Conservation (phyloP, 2,888 invertebrate genomes). For the Eupeodes luniger region DNA sequence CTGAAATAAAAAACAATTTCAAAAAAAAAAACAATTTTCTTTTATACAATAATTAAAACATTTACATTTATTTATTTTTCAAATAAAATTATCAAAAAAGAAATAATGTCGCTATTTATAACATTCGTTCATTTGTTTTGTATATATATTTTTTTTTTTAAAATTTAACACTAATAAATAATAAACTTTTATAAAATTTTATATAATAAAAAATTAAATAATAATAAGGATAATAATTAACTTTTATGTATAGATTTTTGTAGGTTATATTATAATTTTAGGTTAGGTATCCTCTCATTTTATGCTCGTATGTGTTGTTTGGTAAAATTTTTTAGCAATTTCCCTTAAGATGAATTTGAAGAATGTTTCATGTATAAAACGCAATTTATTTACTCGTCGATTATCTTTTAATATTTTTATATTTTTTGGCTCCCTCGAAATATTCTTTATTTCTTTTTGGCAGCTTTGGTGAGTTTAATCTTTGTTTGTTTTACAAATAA, state of each 20-base stretch:
- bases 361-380: slow-evolving; percentile 2
- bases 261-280: neutral
- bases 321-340: neutral
- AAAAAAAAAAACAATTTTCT: slow-evolving; percentile 32
- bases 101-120: slow-evolving; percentile 39
- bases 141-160: neutral
- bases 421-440: neutral
- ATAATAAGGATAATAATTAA: slow-evolving; percentile 10
- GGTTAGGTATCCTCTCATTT: neutral
- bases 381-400: slow-evolving; percentile 5
- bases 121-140: slow-evolving; percentile 49
- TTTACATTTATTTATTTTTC: slow-evolving; percentile 68
- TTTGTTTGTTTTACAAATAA: neutral
- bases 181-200: slow-evolving; percentile 37
- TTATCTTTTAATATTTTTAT: neutral
- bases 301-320: slow-evolving; percentile 36
- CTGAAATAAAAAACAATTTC: neutral
- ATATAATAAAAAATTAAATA: slow-evolving; percentile 36
- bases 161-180: slow-evolving; percentile 50
- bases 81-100: slow-evolving; percentile 70
- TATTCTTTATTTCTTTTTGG: neutral
- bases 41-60: slow-evolving; percentile 68
- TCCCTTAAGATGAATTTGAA: neutral
- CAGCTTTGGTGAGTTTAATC: too few relatives aligned
- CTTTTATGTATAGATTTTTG: slow-evolving; percentile 1